phyloP scores from a whole-genome alignment of 2,888 invertebrate genomes.

The Isoperla grammatica region DNA sequence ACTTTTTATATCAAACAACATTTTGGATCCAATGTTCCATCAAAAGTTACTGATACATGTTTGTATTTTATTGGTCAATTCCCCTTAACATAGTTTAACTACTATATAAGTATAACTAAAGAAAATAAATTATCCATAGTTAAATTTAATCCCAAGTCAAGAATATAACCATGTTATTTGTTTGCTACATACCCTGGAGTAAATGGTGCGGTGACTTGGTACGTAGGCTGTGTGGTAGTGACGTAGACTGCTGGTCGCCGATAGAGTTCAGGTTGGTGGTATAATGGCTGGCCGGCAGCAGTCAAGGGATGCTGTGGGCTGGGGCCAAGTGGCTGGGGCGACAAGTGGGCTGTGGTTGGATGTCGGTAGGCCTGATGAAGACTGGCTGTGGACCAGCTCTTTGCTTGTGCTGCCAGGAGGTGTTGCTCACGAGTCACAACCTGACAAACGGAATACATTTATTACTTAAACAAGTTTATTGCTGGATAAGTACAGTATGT shows the following conservation, averaged over 20 bases:
- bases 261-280: constrained; percentile 59
- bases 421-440: constrained; percentile 44
- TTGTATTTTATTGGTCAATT: no score
- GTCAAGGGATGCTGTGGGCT: constrained; percentile 45
- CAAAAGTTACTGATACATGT: no score
- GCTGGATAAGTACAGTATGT: no score
- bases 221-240: constrained; percentile 55
- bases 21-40: no score
- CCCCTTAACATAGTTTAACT: no score
- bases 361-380: constrained; percentile 42
- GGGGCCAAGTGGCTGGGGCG: constrained; percentile 46
- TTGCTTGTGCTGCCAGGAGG: constrained; percentile 46
- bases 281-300: constrained; percentile 53
- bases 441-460: constrained; percentile 6
- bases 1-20: no score
- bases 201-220: constrained; percentile 49
- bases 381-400: constrained; percentile 32
- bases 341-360: constrained; percentile 45
- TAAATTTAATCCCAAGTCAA: no score
- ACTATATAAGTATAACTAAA: no score
- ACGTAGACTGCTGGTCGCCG: constrained; percentile 60
- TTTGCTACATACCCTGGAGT: constrained; percentile 40
- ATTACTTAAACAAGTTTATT: no score
- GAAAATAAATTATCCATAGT: no score
- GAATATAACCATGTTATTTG: no score